These are phyloP conservation scores for Lycaena phlaeas DNA, from an alignment of 2,888 invertebrate species.

Conservation along the genomic window DNA sequence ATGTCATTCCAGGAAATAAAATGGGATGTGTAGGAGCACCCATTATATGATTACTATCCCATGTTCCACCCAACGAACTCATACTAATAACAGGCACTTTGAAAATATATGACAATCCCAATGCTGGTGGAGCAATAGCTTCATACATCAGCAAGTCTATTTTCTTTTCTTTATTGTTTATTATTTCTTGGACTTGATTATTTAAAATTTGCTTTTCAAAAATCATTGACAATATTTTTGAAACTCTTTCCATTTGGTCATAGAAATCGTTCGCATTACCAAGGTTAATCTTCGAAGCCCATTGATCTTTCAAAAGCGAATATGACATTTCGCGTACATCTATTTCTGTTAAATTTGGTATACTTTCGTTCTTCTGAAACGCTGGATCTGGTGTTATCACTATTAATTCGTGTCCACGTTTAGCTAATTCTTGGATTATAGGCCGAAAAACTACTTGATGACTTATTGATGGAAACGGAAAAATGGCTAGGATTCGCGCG, in stretches of 20 bases:
- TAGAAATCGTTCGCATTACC: constrained; percentile 13
- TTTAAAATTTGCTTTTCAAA: constrained; percentile 22
- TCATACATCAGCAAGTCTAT: constrained; percentile 34
- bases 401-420: constrained; percentile 38
- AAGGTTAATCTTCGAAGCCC: neutral
- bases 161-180: constrained; percentile 19
- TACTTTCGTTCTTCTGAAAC: constrained; percentile 15
- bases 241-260: constrained; percentile 13
- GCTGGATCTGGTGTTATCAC: constrained; percentile 33
- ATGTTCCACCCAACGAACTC: constrained; percentile 25
- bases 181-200: constrained; percentile 23
- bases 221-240: constrained; percentile 8
- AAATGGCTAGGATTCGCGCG: constrained; percentile 36
- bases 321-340: constrained; percentile 26
- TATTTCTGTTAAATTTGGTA: constrained; percentile 33
- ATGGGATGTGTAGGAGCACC: constrained; percentile 30
- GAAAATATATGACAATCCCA: constrained; percentile 29
- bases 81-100: constrained; percentile 34
- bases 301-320: constrained; percentile 17
- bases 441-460: constrained; percentile 34
- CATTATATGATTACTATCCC: constrained; percentile 19
- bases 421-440: constrained; percentile 31
- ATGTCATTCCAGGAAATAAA: constrained; percentile 23
- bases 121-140: constrained; percentile 20
- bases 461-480: constrained; percentile 37